A percentile compares a stretch with the other conserved stretches of the same genome.
phyloP scores from a whole-genome alignment of 1,140 invertebrate species.

The Meloidogyne exigua region DNA sequence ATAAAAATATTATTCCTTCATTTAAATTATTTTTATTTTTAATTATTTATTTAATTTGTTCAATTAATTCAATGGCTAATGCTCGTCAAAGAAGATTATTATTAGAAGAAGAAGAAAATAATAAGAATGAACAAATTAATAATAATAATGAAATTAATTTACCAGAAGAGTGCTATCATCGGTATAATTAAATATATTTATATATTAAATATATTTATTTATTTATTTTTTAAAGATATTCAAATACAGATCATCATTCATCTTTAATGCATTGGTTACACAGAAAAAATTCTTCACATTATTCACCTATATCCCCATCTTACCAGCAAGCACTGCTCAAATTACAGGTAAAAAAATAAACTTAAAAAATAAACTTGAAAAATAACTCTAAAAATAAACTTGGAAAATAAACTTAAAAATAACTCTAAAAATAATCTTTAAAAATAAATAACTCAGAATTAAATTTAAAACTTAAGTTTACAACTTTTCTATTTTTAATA shows the following conservation, averaged over 20 bases:
- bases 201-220: background rate
- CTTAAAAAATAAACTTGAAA: too few relatives aligned
- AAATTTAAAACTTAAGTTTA: too few relatives aligned
- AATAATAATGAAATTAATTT: slow-evolving; percentile 26
- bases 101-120: too few relatives aligned
- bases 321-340: slow-evolving; percentile 62
- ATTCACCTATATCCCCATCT: slow-evolving; percentile 62
- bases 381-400: too few relatives aligned
- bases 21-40: too few relatives aligned
- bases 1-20: too few relatives aligned
- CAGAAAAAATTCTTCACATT: slow-evolving; percentile 62
- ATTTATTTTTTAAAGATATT: background rate
- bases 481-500: too few relatives aligned
- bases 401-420: too few relatives aligned
- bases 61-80: background rate
- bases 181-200: slow-evolving; percentile 19
- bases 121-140: too few relatives aligned
- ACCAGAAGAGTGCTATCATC: slow-evolving; percentile 45
- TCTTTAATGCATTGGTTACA: slow-evolving; percentile 59
- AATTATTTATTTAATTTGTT: background rate
- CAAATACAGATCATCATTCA: slow-evolving; percentile 54
- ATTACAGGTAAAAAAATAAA: slow-evolving; percentile 46
- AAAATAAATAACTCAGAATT: too few relatives aligned
- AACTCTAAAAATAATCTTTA: too few relatives aligned
- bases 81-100: slow-evolving; percentile 11